Evolutionary conservation across 2,113 vertebrate species (phyloP).

Genomic region (Aphelocoma coerulescens): DNA sequence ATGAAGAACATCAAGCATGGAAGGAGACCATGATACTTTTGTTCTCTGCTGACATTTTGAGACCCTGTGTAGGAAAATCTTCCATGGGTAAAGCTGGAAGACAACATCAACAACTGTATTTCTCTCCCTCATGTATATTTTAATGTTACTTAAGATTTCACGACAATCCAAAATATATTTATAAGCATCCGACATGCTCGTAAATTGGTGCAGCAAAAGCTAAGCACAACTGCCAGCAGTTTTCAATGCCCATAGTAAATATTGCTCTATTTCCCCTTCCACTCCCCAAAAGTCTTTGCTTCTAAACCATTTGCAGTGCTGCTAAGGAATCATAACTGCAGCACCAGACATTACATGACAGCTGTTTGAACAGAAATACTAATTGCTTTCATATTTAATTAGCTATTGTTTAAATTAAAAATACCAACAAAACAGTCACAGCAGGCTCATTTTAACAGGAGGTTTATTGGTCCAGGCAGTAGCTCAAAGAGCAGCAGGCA

Average conservation of each 20-base stretch:
- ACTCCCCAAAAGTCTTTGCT: not conserved
- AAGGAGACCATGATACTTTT: not conserved
- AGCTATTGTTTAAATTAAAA: slow-evolving; percentile 70
- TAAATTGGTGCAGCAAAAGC: not conserved
- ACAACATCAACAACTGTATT: not conserved
- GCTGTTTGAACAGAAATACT: slow-evolving; percentile 66
- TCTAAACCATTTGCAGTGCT: slow-evolving; percentile 35
- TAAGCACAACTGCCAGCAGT: not conserved
- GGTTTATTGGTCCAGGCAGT: slow-evolving; percentile 41
- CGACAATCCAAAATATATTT: not conserved
- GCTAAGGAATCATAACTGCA: slow-evolving; percentile 42
- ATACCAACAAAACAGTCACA: slow-evolving; percentile 62
- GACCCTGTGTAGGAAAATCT: not conserved
- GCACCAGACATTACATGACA: slow-evolving; percentile 56
- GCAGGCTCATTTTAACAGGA: slow-evolving; percentile 55
- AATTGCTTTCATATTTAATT: slow-evolving; percentile 72
- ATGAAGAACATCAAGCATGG: not conserved
- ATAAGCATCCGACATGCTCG: not conserved
- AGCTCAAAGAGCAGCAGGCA: slow-evolving; percentile 32
- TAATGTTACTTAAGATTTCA: not conserved
- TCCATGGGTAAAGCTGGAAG: not conserved
- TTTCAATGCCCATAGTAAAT: not conserved
- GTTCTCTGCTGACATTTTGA: not conserved
- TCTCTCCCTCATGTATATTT: not conserved
- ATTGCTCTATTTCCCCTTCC: not conserved